Evolutionary conservation across 2,113 vertebrate species (phyloP), one percentile per base, ranked within the genome.

Genomic region (Panthera tigris): DNA sequence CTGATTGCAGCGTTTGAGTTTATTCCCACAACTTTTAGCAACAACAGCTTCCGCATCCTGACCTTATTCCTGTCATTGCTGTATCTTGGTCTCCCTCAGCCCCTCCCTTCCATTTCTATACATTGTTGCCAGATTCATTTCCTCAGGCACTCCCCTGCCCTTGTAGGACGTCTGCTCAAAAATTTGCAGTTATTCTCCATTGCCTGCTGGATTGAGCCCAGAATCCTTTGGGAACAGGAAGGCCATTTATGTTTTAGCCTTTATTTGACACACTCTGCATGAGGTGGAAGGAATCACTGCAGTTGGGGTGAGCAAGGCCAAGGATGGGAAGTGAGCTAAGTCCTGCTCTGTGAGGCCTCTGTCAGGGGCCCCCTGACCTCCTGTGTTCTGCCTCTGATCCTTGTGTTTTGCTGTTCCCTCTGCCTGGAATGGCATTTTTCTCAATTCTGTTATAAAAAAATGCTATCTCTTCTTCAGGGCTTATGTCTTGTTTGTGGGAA

Each of bases 291-390:
- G 88, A 76, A 29, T 25, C 15, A 3, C n/a, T 52, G 48, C 33
- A 36, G 5, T 41, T 4, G 39, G 19, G 6, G 11, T 8, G 89
- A 82, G 78, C 27, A 41, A 61, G 84, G 57, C 48, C 29, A 12
- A 27, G 68, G 80, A 2, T 2, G 8, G 18, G 39, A 4, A 3
- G 66, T 3, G 55, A 16, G 31, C 73, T 4, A 2, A 7, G 19
- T 27, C 18, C 73, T 16, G 13, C 29, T 52, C 13, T 15, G 7
- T 0, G 55, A 25, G 36, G 1, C 57, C 8, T 2, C 12, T 7
- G 3, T 27, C 13, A 4, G 74, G 23, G 36, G 3, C 69, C 39
- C n/a, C 27, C 18, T 21, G 78, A 4, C 63, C 18, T 57, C 78
- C 8, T 18, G 6, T 4, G 66, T 65, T 48, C 45, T 27, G 48